Base-by-base conservation (phyloP, 2,797 vertebrate genomes). In the Acipenser ruthenus region DNA sequence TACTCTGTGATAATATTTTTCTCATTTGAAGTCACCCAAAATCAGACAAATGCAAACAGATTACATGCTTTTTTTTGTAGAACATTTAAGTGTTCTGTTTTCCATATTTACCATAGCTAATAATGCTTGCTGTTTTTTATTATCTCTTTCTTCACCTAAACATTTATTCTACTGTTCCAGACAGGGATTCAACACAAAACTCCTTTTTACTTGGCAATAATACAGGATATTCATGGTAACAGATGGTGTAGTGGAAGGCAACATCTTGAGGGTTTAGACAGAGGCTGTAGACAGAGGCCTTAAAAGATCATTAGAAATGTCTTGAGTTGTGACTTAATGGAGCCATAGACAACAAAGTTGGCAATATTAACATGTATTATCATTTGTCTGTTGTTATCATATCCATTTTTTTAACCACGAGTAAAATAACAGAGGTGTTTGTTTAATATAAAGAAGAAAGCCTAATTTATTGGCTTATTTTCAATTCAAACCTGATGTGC, bases 171-270 rank as follows among this genome's bases (percentile, higher is more conserved):
- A 6, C 9, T 8, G 48, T 62, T 37, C 18, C 47, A 48, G 47
- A 18, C 48, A 62, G 7, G 15, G 13, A 62, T 62, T 62, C 37
- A 48, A 62, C 37, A 62, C 37, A 18, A 62, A 62, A 37, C 60
- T 37, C 7, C 60, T 62, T 62, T 62, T 37, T 84, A 82, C 78
- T 86, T 90, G 89, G 89, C 86, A 88, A 83, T 87, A 86, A 74
- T 82, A 10, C 55, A 78, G 87, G 85, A 89, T 89, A 87, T 88
- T 89, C 88, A 86, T 77, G 77, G 80, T 75, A 81, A 87, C 88
- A 90, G 88, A 90, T 90, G 88, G 87, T 71, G 65, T 71, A 74
- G 69, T 77, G 83, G 79, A 88, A 89, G 88, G 82, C 74, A 89
- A 80, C 87, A 87, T 82, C 82, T 78, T 87, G 84, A 87, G 84